A percentile compares a stretch with the other conserved stretches of the same genome.
These are phyloP conservation scores for Phylloscopus trochilus DNA, from an alignment of 2,113 vertebrate species.

Conservation along the genomic window DNA sequence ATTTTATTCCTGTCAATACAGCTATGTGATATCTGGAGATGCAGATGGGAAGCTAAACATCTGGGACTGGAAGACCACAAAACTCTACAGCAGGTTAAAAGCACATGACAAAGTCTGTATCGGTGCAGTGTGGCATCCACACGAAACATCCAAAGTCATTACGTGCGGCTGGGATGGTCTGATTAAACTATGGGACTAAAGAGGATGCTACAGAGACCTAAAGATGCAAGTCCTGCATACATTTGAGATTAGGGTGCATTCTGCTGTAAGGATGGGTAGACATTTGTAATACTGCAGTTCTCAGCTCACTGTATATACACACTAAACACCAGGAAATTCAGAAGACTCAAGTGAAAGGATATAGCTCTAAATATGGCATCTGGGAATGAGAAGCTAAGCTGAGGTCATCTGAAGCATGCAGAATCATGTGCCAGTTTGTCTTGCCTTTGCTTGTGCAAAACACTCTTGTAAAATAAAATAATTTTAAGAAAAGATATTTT, in stretches of 20 bases:
- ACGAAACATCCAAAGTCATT: constrained; percentile 98
- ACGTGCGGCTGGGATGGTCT: constrained; percentile 98
- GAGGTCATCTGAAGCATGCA: constrained; percentile 25
- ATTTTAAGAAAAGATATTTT: constrained; percentile 15
- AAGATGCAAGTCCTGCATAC: neutral
- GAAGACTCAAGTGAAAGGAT: neutral
- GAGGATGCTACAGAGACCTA: neutral
- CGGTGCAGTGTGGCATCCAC: constrained; percentile 96
- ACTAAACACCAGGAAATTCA: neutral
- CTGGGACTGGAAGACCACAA: constrained; percentile 99
- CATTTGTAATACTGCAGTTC: neutral
- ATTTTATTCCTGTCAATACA: constrained; percentile 44
- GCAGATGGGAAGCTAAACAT: constrained; percentile 98
- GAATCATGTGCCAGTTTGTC: neutral
- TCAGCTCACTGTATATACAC: neutral
- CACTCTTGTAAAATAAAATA: constrained; percentile 27
- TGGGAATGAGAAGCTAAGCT: neutral
- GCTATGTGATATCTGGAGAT: constrained; percentile 98
- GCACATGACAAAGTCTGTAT: constrained; percentile 99
- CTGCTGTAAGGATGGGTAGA: neutral
- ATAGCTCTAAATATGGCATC: neutral
- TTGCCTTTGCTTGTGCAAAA: neutral
- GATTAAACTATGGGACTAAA: constrained; percentile 96
- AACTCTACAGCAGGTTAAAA: constrained; percentile 96
- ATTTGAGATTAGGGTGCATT: neutral